Base-by-base conservation (phyloP, 2,113 vertebrate species). In the Cisticola juncidis region DNA sequence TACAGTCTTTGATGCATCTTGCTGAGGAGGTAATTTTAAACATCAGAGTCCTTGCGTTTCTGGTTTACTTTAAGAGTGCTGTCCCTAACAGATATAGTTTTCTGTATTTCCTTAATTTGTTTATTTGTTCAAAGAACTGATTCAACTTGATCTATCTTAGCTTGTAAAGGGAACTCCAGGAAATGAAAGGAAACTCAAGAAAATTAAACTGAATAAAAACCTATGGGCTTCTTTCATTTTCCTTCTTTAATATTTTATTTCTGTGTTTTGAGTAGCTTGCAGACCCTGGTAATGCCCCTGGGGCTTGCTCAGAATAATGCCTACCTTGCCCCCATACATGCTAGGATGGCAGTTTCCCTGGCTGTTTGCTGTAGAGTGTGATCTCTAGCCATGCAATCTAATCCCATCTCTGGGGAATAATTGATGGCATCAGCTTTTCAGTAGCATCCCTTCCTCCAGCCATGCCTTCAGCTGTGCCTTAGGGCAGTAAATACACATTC, bases 331-430 rank as follows among this genome's bases (percentile, higher is more conserved):
- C 45, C 68, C 79, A 11, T 47, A 5, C 54, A 2, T 36, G 60
- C 35, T n/a, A 47, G 44, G 57, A 3, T 45, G 36, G 29, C n/a
- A 72, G 14, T 61, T 86, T 36, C 50, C 62, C 26, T 80, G 70
- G 17, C 2, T 73, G 6, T 79, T 72, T 95, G 86, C 71, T 54
- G 35, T 44, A 56, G 53, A 85, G 54, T 5, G 1, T 60, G 74
- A 64, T 88, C 65, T 85, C 36, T 44, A 65, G 45, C 45, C 31
- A 24, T 69, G 61, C 54, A 51, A 33, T 57, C 78, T 90, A 73
- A 72, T 87, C 42, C 56, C 16, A 22, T 82, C 81, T 95, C 62
- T 79, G 47, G 71, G 74, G 78, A 93, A 88, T 92, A 82, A 92
- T 69, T 76, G 86, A 79, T 92, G 68, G 38, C 50, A 61, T 57